Base-by-base conservation (phyloP, 2,113 vertebrate genomes). In the Caranx ignobilis region DNA sequence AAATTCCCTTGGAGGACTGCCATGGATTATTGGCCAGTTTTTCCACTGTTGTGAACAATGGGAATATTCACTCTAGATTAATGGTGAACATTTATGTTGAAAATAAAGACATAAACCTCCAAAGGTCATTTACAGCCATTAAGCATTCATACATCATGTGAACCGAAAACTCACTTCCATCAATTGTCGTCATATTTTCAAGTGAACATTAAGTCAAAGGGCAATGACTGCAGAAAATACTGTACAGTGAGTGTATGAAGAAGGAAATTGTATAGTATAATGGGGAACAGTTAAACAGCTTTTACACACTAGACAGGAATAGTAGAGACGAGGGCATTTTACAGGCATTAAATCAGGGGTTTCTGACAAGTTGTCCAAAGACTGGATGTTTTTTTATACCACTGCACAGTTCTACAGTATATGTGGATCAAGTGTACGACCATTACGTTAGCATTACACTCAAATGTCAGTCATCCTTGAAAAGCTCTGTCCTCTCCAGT, bases 391-490 rank as follows among this genome's bases (percentile, higher is more conserved):
- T 56, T 3, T 47, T 39, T 21, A 56, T 77, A n/a, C 16, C 3
- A 65, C 26, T 67, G 45, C 65, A 55, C 74, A 75, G 35, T 6
- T 59, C 19, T 19, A 13, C 43, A 31, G 63, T 52, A 64, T 41
- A 37, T 70, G 41, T 63, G 39, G 39, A 69, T 74, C 13, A 78
- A 71, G 72, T 71, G 15, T 39, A 63, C 48, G 9, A 64, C 34
- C 70, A 71, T n/a, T 71, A 81, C 60, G 75, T 70, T 71, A 32
- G 48, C 32, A 67, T 71, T 1, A 54, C 55, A 71, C 60, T 85
- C 39, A 87, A 91, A 93, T 94, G 87, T 83, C 81, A 85, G 47
- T 32, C 54, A 67, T 85, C 74, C 62, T 50, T 57, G 66, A 73
- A 39, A 73, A 65, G 63, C 56, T 67, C 77, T 62, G 11, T 32